Evolutionary conservation across 2,113 vertebrate genomes (phyloP).

Genomic region (Chaetodon auriga): DNA sequence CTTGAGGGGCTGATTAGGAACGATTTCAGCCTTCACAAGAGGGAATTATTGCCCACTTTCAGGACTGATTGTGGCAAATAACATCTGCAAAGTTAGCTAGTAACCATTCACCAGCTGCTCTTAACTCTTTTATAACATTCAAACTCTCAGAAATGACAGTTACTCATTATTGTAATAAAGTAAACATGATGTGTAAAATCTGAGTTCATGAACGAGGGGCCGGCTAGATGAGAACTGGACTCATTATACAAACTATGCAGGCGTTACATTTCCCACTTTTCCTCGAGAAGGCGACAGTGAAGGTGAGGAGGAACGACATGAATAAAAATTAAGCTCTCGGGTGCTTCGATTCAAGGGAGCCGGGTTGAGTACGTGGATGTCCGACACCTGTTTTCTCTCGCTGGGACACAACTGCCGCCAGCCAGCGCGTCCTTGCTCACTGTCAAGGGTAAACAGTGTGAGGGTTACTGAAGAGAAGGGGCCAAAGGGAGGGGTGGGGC

Average conservation of each 20-base stretch:
- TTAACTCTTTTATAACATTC: neutral
- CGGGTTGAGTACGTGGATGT: constrained; percentile 6
- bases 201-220: neutral
- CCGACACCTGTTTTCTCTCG: constrained; percentile 57
- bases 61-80: neutral
- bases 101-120: neutral
- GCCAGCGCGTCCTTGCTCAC: constrained; percentile 60
- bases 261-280: neutral
- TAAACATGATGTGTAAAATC: neutral
- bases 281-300: neutral
- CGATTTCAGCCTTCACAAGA: constrained; percentile 37
- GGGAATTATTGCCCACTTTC: constrained; percentile 25
- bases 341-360: neutral
- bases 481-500: constrained; percentile 43
- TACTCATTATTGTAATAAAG: neutral
- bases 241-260: neutral
- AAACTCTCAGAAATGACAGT: neutral
- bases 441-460: constrained; percentile 64
- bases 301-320: neutral
- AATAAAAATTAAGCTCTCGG: constrained; percentile 6
- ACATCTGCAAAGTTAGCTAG: neutral
- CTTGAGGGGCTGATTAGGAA: constrained; percentile 2
- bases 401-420: constrained; percentile 54
- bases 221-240: neutral
- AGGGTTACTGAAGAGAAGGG: constrained; percentile 63